These are phyloP conservation scores for Andinoacara biseriatus DNA, from an alignment of 2,113 vertebrate species.

Conservation along the genomic window DNA sequence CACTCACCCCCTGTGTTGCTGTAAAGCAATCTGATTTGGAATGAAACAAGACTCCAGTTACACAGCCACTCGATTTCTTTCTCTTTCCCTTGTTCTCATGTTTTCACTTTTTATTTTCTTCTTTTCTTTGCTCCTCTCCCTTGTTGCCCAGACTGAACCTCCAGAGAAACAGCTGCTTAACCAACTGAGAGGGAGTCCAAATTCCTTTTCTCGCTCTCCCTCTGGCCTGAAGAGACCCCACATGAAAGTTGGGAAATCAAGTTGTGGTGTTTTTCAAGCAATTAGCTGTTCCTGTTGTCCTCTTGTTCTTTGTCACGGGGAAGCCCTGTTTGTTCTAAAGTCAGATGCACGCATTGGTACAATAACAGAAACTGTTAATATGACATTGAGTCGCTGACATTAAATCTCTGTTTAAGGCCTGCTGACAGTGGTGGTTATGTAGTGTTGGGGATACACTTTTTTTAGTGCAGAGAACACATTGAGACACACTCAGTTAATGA, in stretches of 20 bases:
- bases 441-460: constrained; percentile 1
- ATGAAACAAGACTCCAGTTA: constrained; percentile 56
- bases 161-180: constrained; percentile 69
- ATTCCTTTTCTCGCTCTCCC: constrained; percentile 67
- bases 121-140: constrained; percentile 16
- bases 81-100: constrained; percentile 39
- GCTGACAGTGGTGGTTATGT: constrained; percentile 6
- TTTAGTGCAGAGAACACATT: neutral
- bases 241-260: constrained; percentile 79
- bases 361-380: neutral
- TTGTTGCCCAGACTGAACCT: constrained; percentile 51
- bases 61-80: constrained; percentile 38
- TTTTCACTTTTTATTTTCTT: constrained; percentile 22
- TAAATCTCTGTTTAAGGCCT: constrained; percentile 14
- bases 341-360: neutral
- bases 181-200: constrained; percentile 49
- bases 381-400: neutral
- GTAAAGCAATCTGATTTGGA: constrained; percentile 78
- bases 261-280: constrained; percentile 67
- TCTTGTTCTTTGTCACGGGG: constrained; percentile 41
- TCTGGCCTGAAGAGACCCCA: constrained; percentile 71
- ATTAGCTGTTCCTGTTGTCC: constrained; percentile 49
- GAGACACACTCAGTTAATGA: constrained; percentile 35
- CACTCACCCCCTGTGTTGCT: constrained; percentile 72
- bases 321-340: constrained; percentile 44